Base-by-base conservation (phyloP, 2,797 vertebrate species). In the Acanthis flammea region DNA sequence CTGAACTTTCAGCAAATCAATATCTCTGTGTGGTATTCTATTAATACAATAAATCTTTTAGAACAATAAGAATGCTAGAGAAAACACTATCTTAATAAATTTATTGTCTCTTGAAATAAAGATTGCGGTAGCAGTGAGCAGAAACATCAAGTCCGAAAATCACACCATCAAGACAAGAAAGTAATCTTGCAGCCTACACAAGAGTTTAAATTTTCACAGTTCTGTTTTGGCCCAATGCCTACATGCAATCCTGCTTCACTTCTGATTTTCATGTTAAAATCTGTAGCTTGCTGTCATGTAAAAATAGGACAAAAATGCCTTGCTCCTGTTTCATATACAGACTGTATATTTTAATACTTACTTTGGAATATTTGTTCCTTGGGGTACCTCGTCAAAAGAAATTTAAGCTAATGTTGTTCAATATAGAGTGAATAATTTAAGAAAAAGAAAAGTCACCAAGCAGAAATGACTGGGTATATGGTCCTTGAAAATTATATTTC, bases 171-270 rank as follows among this genome's bases (percentile, higher is more conserved):
- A 81, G 63, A 87, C 48, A 83, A 86, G 70, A 88, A 93, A 86
- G 58, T 54, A 83, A 84, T 74, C 57, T 94, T 83, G 30, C 66
- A 95, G 58, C 75, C 87, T 83, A 90, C 86, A 68, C 39, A 62
- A 80, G 58, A 70, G 39, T 84, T 94, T 86, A 63, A 86, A 68
- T 88, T 92, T 92, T 94, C 87, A 80, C 65, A 90, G 92, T 51
- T 91, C 73, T 57, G 10, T 66, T 92, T 91, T 94, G 94, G 94
- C 75, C 74, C 35, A 95, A 62, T 92, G 77, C 62, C 95, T 65
- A 17, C 21, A 67, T 77, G 68, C n/a, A 96, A 91, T 92, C 42
- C 61, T 94, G 33, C 50, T 83, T 94, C 86, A 67, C 39, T 80
- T 92, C 74, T 81, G 57, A 84, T 86, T 93, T 71, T 94, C 53